Evolutionary conservation across 1,140 invertebrate species (phyloP).

Genomic region (Babylonia areolata): DNA sequence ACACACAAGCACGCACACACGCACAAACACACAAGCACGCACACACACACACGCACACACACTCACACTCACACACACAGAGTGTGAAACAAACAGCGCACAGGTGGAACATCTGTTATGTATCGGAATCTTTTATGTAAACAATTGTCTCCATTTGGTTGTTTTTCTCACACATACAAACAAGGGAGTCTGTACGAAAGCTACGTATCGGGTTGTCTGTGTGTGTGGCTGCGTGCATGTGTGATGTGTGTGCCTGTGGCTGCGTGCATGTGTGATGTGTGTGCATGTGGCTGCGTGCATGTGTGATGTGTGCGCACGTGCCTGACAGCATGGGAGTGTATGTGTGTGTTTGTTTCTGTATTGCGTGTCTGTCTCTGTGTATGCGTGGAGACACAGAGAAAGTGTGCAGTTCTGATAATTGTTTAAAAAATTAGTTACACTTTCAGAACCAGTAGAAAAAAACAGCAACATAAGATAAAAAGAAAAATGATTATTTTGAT

Average conservation of each 20-base stretch:
- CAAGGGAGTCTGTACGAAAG: no score
- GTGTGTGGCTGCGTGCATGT: not conserved
- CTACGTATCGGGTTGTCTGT: not conserved
- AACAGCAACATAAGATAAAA: no score
- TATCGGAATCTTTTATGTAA: no score
- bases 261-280: slow-evolving; percentile 16
- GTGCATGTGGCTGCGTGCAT: not conserved
- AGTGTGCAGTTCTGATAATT: not conserved
- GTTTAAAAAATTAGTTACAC: no score
- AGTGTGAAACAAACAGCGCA: no score
- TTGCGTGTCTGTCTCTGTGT: not conserved
- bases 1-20: slow-evolving; percentile 9
- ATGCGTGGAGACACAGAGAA: not conserved
- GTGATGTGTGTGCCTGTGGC: not conserved
- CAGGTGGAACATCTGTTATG: no score
- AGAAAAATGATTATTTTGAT: no score
- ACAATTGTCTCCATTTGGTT: no score
- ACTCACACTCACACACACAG: slow-evolving; percentile 15
- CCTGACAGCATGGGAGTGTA: not conserved
- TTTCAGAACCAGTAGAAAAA: no score
- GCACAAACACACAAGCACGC: not conserved
- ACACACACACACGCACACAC: slow-evolving; percentile 2
- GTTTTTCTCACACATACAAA: no score
- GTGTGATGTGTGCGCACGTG: not conserved
- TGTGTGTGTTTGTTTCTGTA: not conserved